These are phyloP conservation scores for Streptopelia turtur DNA, from an alignment of 2,797 vertebrate genomes.

Conservation along the genomic window DNA sequence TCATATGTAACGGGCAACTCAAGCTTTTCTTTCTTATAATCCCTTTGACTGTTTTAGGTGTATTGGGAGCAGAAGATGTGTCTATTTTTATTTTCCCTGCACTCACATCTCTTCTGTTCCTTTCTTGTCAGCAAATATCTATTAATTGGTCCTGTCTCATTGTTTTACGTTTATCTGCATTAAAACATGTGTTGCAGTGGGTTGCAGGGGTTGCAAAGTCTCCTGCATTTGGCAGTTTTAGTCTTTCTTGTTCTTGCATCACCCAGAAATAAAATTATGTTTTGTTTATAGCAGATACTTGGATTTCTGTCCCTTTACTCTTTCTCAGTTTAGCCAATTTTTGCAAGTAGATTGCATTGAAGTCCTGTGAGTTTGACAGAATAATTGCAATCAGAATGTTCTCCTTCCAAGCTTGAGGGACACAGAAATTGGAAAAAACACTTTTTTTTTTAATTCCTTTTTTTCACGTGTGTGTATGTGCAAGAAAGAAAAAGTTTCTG, in stretches of 20 bases:
- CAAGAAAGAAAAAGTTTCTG: not conserved
- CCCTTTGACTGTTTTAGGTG: not conserved
- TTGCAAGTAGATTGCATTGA: not conserved
- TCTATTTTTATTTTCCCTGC: not conserved
- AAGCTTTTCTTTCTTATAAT: not conserved
- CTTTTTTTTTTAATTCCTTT: not conserved
- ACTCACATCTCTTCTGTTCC: not conserved
- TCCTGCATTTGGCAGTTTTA: not conserved
- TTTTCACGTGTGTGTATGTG: too few relatives aligned
- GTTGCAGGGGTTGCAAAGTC: not conserved
- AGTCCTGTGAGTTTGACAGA: not conserved
- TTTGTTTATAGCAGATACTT: not conserved
- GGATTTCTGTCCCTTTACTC: not conserved
- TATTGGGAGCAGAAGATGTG: not conserved
- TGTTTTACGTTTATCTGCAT: not conserved
- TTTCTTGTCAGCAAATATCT: constrained; percentile 19
- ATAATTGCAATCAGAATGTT: not conserved
- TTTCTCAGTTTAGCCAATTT: not conserved
- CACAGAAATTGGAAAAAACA: not conserved
- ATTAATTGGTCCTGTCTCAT: not conserved
- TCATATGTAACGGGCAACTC: not conserved
- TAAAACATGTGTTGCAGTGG: not conserved
- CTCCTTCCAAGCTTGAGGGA: not conserved
- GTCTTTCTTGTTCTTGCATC: not conserved
- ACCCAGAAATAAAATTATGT: not conserved